These are phyloP conservation scores for Trichonephila clavipes DNA, from an alignment of 1,140 invertebrate species.

Conservation along the genomic window DNA sequence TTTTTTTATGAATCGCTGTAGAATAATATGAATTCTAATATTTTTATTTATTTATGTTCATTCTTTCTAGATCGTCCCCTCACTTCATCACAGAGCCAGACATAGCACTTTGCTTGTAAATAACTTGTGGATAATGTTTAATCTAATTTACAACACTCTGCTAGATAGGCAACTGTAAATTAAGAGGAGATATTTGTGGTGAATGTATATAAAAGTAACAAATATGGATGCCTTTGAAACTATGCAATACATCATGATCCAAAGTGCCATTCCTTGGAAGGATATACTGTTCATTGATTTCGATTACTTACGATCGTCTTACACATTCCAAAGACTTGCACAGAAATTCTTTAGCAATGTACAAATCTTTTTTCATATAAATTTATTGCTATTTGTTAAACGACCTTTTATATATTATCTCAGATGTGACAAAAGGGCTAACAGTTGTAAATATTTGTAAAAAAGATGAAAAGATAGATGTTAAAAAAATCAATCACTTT, in stretches of 20 bases:
- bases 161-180: neutral
- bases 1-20: too few species aligned
- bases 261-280: conserved; percentile 75
- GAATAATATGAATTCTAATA: neutral
- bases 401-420: conserved; percentile 36
- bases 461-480: conserved; percentile 24
- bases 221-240: conserved; percentile 50
- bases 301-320: conserved; percentile 10
- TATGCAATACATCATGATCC: conserved; percentile 63
- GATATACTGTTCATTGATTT: conserved; percentile 54
- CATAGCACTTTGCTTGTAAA: conserved; percentile 42
- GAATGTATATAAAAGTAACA: neutral
- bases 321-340: conserved; percentile 70
- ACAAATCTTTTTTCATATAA: conserved; percentile 59
- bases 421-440: neutral
- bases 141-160: neutral
- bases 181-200: neutral
- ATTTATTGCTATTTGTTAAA: conserved; percentile 42
- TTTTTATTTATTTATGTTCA: neutral
- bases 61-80: conserved; percentile 78
- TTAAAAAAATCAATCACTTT: conserved; percentile 24
- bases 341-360: conserved; percentile 68
- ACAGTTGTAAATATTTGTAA: conserved; percentile 56
- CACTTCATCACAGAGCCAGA: conserved; percentile 77
- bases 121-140: neutral